A percentile compares a stretch with the other conserved stretches of the same genome.
These are phyloP conservation scores for Drosophila phalerata DNA, from an alignment of 2,888 invertebrate genomes.

Conservation along the genomic window DNA sequence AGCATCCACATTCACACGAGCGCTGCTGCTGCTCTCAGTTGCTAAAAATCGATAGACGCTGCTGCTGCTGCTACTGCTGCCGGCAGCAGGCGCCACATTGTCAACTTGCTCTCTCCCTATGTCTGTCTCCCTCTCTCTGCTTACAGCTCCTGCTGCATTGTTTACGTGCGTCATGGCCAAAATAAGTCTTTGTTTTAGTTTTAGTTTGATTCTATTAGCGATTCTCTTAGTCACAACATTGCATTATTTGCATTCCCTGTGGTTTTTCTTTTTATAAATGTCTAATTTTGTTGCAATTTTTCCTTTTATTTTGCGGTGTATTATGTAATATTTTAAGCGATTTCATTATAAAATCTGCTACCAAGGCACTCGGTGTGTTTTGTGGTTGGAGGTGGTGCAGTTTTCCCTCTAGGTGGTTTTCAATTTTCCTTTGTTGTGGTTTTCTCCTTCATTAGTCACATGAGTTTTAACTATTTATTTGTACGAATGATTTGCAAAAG, in stretches of 20 bases:
- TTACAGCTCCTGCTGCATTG: slow-evolving; percentile 48
- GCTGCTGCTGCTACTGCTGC: slow-evolving; percentile 48
- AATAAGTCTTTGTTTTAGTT: slow-evolving; percentile 30
- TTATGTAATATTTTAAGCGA: slow-evolving; percentile 55
- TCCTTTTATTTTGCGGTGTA: slow-evolving; percentile 15
- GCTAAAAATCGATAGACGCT: slow-evolving; percentile 69
- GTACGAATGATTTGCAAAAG: slow-evolving; percentile 33
- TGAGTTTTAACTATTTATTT: slow-evolving; percentile 38
- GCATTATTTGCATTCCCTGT: slow-evolving; percentile 33
- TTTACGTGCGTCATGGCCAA: slow-evolving; percentile 73
- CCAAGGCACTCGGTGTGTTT: slow-evolving; percentile 62
- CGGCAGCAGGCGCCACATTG: slow-evolving; percentile 50
- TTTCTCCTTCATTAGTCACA: slow-evolving; percentile 42
- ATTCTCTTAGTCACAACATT: slow-evolving; percentile 46
- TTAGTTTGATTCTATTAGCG: slow-evolving; percentile 22
- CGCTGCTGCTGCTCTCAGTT: slow-evolving; percentile 18
- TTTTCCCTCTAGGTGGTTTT: slow-evolving; percentile 16
- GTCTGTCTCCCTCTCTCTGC: slow-evolving; percentile 26
- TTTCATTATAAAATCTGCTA: slow-evolving; percentile 49
- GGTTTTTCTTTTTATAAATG: slow-evolving; percentile 33
- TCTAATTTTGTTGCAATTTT: slow-evolving; percentile 30
- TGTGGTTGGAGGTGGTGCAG: slow-evolving; percentile 20
- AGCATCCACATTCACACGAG: slow-evolving; percentile 33
- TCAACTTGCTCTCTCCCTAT: slow-evolving; percentile 18
- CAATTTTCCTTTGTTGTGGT: slow-evolving; percentile 15